Evolutionary conservation across 1,140 invertebrate species (phyloP).

Genomic region (Solenopsis invicta): DNA sequence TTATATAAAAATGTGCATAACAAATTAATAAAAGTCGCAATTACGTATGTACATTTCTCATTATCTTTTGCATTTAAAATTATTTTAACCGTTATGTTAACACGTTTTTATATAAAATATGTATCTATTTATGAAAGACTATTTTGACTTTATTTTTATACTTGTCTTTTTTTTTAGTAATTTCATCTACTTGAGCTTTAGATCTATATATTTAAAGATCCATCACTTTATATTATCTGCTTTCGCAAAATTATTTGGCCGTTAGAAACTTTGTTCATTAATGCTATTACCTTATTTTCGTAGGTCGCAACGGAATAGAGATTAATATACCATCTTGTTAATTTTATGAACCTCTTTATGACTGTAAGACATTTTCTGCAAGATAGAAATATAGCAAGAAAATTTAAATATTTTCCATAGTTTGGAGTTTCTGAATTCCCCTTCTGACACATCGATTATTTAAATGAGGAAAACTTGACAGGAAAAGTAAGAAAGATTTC

Average conservation of each 20-base stretch:
- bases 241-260: slow-evolving; percentile 24
- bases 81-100: background rate
- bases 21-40: background rate
- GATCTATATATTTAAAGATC: background rate
- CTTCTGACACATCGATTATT: background rate
- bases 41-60: background rate
- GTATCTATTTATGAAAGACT: background rate
- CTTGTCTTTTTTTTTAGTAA: background rate
- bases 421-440: background rate
- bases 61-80: background rate
- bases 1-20: background rate
- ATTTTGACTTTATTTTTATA: background rate
- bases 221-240: background rate
- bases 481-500: background rate
- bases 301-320: background rate
- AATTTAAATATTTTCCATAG: background rate
- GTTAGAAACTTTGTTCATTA: background rate
- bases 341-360: background rate
- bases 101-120: background rate
- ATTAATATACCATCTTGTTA: slow-evolving; percentile 10
- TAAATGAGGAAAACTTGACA: background rate
- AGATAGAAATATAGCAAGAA: background rate
- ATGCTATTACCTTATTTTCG: background rate
- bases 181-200: background rate
- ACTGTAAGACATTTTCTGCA: background rate